Evolutionary conservation across 1,140 invertebrate genomes (phyloP).

Genomic region (Propsilocerus akamusi): DNA sequence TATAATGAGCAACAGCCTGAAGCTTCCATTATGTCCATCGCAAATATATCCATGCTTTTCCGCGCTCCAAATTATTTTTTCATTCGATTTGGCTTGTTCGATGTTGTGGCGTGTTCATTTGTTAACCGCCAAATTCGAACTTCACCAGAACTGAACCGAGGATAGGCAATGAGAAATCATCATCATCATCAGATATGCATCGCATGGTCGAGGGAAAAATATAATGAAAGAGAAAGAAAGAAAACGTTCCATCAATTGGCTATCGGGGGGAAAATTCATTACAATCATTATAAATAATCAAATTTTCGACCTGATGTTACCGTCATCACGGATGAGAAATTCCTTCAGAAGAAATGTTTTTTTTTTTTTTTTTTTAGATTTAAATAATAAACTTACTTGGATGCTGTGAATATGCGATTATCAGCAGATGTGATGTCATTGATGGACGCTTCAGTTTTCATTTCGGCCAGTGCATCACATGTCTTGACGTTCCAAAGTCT

Average conservation of each 20-base stretch:
- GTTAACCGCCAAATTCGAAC: constrained; percentile 15
- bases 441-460: constrained; percentile 58
- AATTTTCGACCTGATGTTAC: not conserved
- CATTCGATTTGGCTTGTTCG: not conserved
- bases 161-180: not conserved
- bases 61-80: not conserved
- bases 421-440: constrained; percentile 56
- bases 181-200: not conserved
- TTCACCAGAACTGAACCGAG: constrained; percentile 13
- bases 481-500: constrained; percentile 51
- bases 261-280: not conserved
- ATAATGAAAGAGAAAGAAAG: not conserved
- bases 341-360: not conserved
- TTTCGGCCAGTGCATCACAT: constrained; percentile 44
- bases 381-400: constrained; percentile 50
- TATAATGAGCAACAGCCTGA: not conserved
- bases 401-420: constrained; percentile 57
- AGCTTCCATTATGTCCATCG: not conserved
- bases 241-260: not conserved
- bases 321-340: not conserved
- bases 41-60: not conserved
- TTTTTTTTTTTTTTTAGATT: not conserved
- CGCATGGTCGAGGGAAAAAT: not conserved
- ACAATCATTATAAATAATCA: not conserved
- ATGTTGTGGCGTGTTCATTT: not conserved